Percentiles rank a stretch among this genome's conserved stretches.
phyloP scores from a whole-genome alignment of 2,888 invertebrate species.

The Tachina lurida region DNA sequence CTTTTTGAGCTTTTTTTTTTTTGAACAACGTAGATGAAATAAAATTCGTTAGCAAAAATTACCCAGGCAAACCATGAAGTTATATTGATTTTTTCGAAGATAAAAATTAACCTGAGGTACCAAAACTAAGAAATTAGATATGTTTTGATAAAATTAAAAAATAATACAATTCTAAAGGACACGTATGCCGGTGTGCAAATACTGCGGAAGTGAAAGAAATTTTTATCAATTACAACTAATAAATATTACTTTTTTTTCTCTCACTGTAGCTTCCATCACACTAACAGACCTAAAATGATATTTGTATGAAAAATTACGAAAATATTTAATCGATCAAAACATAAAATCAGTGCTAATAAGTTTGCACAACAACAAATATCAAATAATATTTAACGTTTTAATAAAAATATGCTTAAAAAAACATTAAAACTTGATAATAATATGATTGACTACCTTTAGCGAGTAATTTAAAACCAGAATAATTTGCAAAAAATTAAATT shows the following conservation, averaged over 20 bases:
- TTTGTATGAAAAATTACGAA: neutral
- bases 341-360: constrained; percentile 36
- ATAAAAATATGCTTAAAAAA: constrained; percentile 16
- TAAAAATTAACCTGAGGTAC: too few species aligned
- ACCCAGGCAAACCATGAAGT: too few species aligned
- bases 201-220: neutral
- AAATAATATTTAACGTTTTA: constrained; percentile 57
- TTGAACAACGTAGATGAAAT: too few species aligned
- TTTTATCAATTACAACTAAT: neutral
- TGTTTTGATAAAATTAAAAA: too few species aligned
- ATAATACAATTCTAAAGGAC: too few species aligned
- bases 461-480: constrained; percentile 64
- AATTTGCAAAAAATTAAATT: constrained; percentile 39
- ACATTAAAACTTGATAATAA: constrained; percentile 70
- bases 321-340: neutral
- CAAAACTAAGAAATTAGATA: too few species aligned
- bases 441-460: constrained; percentile 71
- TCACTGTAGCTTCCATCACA: constrained; percentile 18
- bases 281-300: constrained; percentile 26
- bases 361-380: constrained; percentile 46
- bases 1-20: too few species aligned
- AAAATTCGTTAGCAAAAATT: too few species aligned
- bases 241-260: neutral
- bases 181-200: too few species aligned
- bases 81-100: too few species aligned